Conservation (phyloP, 2,797 vertebrate genomes). For the Calcarius lapponicus region DNA sequence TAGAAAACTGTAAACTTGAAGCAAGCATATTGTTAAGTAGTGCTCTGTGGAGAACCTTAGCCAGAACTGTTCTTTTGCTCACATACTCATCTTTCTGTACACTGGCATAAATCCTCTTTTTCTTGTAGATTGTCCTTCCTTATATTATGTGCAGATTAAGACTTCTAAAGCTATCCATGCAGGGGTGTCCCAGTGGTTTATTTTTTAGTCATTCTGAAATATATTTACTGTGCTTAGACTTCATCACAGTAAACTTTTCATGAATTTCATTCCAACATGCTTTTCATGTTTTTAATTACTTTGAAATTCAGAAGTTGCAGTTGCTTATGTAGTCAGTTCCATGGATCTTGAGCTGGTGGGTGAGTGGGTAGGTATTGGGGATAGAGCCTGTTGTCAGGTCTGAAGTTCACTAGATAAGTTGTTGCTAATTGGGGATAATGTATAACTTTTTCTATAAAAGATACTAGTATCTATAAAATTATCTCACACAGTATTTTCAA, state of each 20-base stretch:
- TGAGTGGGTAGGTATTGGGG: constrained; percentile 66
- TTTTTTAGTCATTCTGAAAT: constrained; percentile 31
- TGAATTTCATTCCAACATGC: constrained; percentile 60
- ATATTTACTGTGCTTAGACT: constrained; percentile 38
- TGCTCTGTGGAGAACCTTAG: background rate
- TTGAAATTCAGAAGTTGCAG: constrained; percentile 43
- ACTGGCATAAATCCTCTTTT: background rate
- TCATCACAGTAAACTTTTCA: constrained; percentile 36
- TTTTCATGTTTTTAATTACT: constrained; percentile 43
- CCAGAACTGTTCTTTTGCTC: background rate
- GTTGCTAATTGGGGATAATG: constrained; percentile 77
- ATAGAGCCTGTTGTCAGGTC: constrained; percentile 37
- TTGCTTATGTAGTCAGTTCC: constrained; percentile 49
- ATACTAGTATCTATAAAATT: constrained; percentile 87
- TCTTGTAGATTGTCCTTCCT: constrained; percentile 4
- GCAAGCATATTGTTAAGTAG: constrained; percentile 1
- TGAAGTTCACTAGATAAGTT: constrained; percentile 69
- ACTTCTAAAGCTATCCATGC: background rate
- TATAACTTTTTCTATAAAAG: constrained; percentile 87
- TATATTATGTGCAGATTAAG: constrained; percentile 5
- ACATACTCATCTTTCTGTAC: background rate
- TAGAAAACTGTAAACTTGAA: constrained; percentile 53
- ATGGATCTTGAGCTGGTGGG: constrained; percentile 64
- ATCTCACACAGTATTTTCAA: constrained; percentile 87
- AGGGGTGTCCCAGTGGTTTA: background rate